Conservation (phyloP, 2,888 invertebrate genomes). For the Mesorhabditis sp. region DNA sequence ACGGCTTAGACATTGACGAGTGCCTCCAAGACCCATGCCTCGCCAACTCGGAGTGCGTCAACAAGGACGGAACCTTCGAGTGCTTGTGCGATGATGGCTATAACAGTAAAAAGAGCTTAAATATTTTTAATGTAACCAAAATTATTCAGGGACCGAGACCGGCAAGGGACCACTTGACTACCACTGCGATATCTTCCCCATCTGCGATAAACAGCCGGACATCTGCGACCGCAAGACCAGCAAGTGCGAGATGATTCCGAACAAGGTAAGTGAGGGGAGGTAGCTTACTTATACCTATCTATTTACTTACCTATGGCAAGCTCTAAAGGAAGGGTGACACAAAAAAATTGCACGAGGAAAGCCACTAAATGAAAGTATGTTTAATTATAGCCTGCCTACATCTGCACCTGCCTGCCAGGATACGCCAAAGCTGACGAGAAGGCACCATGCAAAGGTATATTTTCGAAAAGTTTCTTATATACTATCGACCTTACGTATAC, state of each 20-base stretch:
- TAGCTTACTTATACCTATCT: not conserved
- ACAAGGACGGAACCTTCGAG: constrained; percentile 86
- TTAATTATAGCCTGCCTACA: not conserved
- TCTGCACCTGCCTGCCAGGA: not conserved
- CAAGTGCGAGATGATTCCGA: not conserved
- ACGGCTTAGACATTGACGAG: constrained; percentile 33
- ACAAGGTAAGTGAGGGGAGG: not conserved
- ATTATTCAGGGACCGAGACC: not conserved
- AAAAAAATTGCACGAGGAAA: too few species aligned
- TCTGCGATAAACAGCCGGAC: not conserved
- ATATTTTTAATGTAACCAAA: not conserved
- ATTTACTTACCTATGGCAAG: not conserved
- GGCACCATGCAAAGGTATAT: not conserved
- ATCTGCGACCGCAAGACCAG: not conserved
- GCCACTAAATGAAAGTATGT: not conserved
- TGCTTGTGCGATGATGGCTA: constrained; percentile 88
- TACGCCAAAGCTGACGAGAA: not conserved
- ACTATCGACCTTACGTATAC: not conserved
- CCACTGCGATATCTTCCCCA: constrained; percentile 4
- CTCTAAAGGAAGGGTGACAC: not conserved
- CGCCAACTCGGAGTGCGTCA: constrained; percentile 73
- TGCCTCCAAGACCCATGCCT: constrained; percentile 27
- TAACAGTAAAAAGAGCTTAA: constrained; percentile 12
- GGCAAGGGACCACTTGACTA: not conserved
- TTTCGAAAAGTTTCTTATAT: not conserved